Percentiles rank a stretch among this genome's conserved stretches.
Evolutionary conservation across 2,797 vertebrate species (phyloP).

Genomic region (Chaetodon trifasciatus): DNA sequence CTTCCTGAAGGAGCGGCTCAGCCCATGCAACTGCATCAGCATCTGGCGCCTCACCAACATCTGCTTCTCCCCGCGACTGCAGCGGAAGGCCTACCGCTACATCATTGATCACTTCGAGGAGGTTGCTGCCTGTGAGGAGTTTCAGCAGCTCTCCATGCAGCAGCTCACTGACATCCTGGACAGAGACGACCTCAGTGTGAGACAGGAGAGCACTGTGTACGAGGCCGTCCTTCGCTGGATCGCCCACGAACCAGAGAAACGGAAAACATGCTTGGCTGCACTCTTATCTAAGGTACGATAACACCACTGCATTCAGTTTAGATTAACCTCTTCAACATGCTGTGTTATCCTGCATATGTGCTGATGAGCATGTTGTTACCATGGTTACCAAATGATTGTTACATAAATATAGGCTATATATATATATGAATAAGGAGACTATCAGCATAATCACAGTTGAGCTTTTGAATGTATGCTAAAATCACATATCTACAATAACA

Average conservation of each 20-base stretch:
- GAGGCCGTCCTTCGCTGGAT: conserved; percentile 66
- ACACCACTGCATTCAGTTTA: not conserved
- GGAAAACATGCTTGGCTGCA: not conserved
- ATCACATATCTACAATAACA: too few relatives aligned
- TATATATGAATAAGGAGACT: too few relatives aligned
- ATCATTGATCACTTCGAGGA: conserved; percentile 88
- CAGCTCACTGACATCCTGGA: conserved; percentile 83
- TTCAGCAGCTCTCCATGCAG: conserved; percentile 65
- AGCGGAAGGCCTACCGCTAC: conserved; percentile 77
- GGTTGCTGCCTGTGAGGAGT: conserved; percentile 77
- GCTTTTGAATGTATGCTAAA: too few relatives aligned
- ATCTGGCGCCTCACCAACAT: conserved; percentile 83
- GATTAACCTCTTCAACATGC: not conserved
- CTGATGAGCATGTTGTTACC: too few relatives aligned
- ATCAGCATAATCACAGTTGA: too few relatives aligned
- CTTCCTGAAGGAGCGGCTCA: conserved; percentile 83
- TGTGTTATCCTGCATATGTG: too few relatives aligned
- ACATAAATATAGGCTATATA: too few relatives aligned
- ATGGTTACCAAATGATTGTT: too few relatives aligned
- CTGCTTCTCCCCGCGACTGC: conserved; percentile 74
- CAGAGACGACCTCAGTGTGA: conserved; percentile 86
- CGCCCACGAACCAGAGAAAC: not conserved
- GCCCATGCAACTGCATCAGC: conserved; percentile 86
- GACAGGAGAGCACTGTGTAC: conserved; percentile 69
- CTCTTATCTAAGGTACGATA: conserved; percentile 63